These are phyloP conservation scores for Cataglyphis cursor DNA, from an alignment of 2,888 invertebrate species.

Conservation along the genomic window DNA sequence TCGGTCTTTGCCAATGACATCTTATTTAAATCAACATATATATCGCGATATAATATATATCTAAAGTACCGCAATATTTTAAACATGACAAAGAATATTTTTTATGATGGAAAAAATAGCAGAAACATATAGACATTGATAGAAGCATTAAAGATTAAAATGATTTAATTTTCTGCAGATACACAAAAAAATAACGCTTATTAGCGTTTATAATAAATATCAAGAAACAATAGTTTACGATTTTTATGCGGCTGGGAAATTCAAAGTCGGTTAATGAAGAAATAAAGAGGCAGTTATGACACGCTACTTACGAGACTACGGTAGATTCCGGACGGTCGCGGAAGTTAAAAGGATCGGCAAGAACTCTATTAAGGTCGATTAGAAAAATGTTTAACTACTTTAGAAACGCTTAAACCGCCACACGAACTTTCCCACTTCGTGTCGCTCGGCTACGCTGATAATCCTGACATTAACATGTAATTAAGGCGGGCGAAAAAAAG, in stretches of 20 bases:
- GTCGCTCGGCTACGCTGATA: constrained; percentile 54
- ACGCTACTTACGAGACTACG: constrained; percentile 4
- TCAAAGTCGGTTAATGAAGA: constrained; percentile 29
- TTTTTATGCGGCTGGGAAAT: constrained; percentile 11
- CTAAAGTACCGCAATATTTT: background rate
- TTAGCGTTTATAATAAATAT: constrained; percentile 5
- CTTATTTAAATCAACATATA: constrained; percentile 7
- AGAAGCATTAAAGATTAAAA: background rate
- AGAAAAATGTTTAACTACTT: constrained; percentile 59
- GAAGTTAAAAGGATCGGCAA: constrained; percentile 53
- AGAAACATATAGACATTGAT: background rate
- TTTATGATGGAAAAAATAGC: background rate
- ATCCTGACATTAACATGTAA: constrained; percentile 60
- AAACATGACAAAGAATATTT: background rate
- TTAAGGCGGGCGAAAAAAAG: constrained; percentile 41
- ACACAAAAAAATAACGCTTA: background rate
- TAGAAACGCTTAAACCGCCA: constrained; percentile 54
- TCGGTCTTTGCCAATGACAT: background rate
- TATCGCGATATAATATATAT: background rate
- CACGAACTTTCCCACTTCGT: constrained; percentile 61
- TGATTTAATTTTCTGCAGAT: background rate
- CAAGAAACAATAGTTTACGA: background rate
- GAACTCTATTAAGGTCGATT: constrained; percentile 57
- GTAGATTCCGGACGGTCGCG: constrained; percentile 38
- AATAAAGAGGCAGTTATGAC: constrained; percentile 50